Evolutionary conservation across 2,797 vertebrate species (phyloP).

Genomic region (Sus cebifrons): DNA sequence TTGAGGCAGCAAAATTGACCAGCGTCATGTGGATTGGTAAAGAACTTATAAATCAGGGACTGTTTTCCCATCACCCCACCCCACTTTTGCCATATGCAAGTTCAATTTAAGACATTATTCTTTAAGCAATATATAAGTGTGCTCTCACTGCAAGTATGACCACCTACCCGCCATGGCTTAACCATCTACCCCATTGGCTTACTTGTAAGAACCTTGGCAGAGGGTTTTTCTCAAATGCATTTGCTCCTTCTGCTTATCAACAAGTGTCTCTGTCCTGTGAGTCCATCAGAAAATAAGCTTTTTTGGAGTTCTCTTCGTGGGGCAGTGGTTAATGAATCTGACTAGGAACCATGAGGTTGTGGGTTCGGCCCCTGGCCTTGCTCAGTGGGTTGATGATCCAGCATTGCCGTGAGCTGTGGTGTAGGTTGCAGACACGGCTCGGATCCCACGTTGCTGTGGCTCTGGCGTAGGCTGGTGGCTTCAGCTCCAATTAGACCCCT

Average conservation of each 20-base stretch:
- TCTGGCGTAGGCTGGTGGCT: no score
- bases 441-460: no score
- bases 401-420: no score
- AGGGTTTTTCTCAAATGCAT: background rate
- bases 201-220: background rate
- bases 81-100: background rate
- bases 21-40: background rate
- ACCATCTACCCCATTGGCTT: background rate
- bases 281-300: background rate
- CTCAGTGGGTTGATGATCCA: no score
- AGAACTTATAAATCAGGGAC: background rate
- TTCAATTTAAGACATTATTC: background rate
- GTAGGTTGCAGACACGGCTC: no score
- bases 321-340: no score
- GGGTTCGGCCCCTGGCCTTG: no score
- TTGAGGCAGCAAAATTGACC: background rate
- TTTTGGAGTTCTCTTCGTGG: no score
- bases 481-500: no score
- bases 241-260: background rate
- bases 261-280: background rate
- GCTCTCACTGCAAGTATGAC: background rate
- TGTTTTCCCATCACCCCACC: background rate
- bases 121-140: background rate
- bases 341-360: no score
- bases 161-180: background rate